Conservation (phyloP, 2,113 vertebrate species). For the Centrocercus urophasianus region DNA sequence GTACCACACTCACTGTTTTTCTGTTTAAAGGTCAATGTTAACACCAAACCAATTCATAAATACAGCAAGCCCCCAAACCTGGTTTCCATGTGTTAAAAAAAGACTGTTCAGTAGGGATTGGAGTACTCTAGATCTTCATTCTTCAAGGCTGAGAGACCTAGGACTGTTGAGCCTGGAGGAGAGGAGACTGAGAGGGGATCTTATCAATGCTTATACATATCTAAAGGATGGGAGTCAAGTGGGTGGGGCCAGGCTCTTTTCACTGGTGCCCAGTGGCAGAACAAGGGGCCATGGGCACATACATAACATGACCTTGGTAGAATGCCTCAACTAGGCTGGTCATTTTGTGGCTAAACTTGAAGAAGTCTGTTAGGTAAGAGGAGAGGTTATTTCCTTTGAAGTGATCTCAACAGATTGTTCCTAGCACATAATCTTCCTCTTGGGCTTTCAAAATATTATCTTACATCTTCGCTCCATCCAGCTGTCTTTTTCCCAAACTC, state of each 20-base stretch:
- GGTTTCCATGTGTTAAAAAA: not conserved
- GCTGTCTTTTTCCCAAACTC: not conserved
- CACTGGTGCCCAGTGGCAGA: no score
- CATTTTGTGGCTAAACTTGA: not conserved
- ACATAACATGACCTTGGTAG: not conserved
- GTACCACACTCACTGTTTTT: not conserved
- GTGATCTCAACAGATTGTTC: not conserved
- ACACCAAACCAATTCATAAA: not conserved
- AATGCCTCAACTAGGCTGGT: not conserved
- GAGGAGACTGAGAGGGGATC: no score
- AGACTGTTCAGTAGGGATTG: not conserved
- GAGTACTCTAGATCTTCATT: not conserved
- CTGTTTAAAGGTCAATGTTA: not conserved
- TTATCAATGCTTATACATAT: no score
- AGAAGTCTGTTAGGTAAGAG: not conserved
- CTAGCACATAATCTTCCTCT: not conserved
- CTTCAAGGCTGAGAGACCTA: not conserved
- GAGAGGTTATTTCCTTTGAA: not conserved
- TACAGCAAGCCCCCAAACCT: not conserved
- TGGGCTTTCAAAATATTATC: not conserved
- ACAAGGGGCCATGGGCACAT: not conserved
- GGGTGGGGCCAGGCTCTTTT: no score
- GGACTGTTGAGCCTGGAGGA: no score
- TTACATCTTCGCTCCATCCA: not conserved
- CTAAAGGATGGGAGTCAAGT: no score